phyloP scores from a whole-genome alignment of 2,888 invertebrate species.

The Acanthococcus lagerstroemiae region DNA sequence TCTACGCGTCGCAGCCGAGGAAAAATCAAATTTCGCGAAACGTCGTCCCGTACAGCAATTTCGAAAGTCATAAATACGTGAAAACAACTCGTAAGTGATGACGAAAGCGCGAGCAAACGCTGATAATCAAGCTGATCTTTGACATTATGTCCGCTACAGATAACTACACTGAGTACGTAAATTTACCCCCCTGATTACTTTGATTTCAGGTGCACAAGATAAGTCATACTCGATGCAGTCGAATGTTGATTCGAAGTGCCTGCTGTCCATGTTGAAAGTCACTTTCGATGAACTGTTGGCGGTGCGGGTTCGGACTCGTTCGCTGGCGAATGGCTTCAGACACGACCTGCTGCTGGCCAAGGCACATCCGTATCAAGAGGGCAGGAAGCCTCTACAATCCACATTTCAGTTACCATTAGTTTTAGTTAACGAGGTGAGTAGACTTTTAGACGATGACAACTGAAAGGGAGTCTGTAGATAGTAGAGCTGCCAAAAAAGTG shows the following conservation, averaged over 20 bases:
- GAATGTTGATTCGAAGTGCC: conserved; percentile 43
- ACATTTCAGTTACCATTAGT: conserved; percentile 24
- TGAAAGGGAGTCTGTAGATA: too few species aligned
- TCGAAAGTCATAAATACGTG: neutral
- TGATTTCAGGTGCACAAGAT: neutral
- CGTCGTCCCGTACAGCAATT: neutral
- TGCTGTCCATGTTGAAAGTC: conserved; percentile 44
- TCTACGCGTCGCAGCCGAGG: conserved; percentile 38
- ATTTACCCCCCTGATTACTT: neutral
- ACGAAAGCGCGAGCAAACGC: too few species aligned
- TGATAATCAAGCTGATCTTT: too few species aligned
- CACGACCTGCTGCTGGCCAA: conserved; percentile 14
- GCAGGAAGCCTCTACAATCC: too few species aligned
- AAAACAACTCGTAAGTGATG: too few species aligned
- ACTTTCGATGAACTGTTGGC: conserved; percentile 49
- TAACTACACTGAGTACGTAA: neutral
- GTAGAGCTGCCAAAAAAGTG: too few species aligned
- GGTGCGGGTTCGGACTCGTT: conserved; percentile 43
- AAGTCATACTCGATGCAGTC: conserved; percentile 35
- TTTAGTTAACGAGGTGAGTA: conserved; percentile 13
- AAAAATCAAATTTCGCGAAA: neutral
- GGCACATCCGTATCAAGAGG: neutral
- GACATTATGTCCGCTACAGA: neutral
- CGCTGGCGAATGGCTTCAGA: conserved; percentile 15
- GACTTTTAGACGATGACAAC: too few species aligned